phyloP scores from a whole-genome alignment of 2,113 vertebrate species.

The Festucalex cinctus region DNA sequence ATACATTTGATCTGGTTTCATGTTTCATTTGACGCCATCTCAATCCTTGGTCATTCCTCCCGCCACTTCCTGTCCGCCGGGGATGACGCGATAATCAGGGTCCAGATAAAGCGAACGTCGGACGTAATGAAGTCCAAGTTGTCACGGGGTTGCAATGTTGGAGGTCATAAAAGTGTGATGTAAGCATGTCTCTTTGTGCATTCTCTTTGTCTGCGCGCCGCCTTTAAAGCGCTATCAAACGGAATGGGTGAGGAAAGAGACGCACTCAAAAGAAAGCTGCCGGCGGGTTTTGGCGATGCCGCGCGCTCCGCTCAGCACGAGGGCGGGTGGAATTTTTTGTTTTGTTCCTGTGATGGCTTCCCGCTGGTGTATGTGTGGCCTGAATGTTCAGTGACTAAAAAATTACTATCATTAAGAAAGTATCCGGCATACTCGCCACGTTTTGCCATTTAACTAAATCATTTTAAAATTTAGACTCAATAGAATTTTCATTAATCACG shows the following conservation, averaged over 20 bases:
- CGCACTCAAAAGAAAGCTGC: conserved; percentile 21
- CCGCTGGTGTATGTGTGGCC: background rate
- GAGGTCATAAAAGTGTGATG: conserved; percentile 23
- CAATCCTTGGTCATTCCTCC: background rate
- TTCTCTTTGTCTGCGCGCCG: conserved; percentile 40
- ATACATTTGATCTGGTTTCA: background rate
- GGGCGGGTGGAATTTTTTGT: background rate
- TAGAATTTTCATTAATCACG: too few species aligned
- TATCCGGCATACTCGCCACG: too few species aligned
- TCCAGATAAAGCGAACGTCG: background rate
- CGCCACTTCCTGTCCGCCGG: background rate
- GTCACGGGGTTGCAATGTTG: background rate
- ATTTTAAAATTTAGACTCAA: too few species aligned
- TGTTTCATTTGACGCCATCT: background rate
- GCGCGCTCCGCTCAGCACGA: background rate
- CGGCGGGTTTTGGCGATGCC: conserved; percentile 16
- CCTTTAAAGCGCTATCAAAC: conserved; percentile 43
- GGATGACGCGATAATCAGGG: background rate
- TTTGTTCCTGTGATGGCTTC: background rate
- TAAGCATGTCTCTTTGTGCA: conserved; percentile 27
- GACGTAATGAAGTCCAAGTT: background rate
- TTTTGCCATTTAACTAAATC: too few species aligned
- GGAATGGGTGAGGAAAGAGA: conserved; percentile 38
- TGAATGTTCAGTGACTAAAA: background rate
- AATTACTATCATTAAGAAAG: too few species aligned